A percentile compares a stretch with the other conserved stretches of the same genome.
These are phyloP conservation scores for Arctocebus calabarensis DNA, from an alignment of 2,797 vertebrate species.

Conservation along the genomic window DNA sequence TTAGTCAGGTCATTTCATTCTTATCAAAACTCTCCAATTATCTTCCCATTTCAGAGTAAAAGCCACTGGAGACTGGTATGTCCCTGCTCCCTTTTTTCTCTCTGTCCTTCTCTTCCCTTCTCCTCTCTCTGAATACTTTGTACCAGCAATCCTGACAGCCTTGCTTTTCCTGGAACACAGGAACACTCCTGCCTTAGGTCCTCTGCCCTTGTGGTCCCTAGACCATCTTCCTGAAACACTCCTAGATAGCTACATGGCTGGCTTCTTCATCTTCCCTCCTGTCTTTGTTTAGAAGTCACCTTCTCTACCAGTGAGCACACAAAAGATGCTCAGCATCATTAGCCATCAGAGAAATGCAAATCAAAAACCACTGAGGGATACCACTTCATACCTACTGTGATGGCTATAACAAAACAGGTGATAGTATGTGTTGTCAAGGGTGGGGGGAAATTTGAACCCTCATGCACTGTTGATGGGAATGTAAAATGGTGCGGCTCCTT, in stretches of 20 bases:
- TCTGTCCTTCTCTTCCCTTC: not conserved
- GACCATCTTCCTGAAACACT: not conserved
- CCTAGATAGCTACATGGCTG: not conserved
- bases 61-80: not conserved
- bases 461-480: fast-evolving
- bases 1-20: not conserved
- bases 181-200: not conserved
- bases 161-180: not conserved
- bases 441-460: not conserved
- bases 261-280: not conserved
- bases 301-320: not conserved
- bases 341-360: not conserved
- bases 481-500: not conserved
- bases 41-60: not conserved
- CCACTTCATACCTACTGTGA: not conserved
- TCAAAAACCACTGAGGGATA: not conserved
- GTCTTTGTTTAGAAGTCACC: not conserved
- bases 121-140: not conserved
- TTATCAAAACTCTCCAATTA: not conserved
- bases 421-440: not conserved
- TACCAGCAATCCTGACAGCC: not conserved
- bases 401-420: not conserved
- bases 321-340: not conserved
- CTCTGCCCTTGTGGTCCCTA: not conserved
- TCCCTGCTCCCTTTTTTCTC: not conserved